Percentiles rank a stretch among this genome's conserved stretches.
Evolutionary conservation across 2,888 invertebrate genomes (phyloP).

Genomic region (Unio pictorum): DNA sequence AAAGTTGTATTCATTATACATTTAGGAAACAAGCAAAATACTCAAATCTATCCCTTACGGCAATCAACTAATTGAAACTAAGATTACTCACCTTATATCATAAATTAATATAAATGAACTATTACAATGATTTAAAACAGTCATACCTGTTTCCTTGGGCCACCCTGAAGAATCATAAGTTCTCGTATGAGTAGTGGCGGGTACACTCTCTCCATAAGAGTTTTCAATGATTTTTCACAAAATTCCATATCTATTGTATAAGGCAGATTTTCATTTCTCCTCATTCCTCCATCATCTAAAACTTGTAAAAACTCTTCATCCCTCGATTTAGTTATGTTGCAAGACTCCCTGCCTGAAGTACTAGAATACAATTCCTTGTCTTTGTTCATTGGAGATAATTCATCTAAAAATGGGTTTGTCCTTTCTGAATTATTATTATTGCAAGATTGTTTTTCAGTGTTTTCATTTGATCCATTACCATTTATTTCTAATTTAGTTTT

Average conservation of each 20-base stretch:
- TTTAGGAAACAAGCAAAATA: too few species aligned
- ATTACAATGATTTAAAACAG: background rate
- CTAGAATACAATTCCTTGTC: too few species aligned
- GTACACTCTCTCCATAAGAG: slow-evolving; percentile 76
- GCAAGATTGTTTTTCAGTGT: background rate
- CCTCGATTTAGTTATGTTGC: background rate
- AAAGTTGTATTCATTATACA: too few species aligned
- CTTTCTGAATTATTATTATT: too few species aligned
- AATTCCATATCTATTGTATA: slow-evolving; percentile 20
- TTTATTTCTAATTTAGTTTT: background rate
- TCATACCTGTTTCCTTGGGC: slow-evolving; percentile 34
- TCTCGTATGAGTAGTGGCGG: slow-evolving; percentile 80
- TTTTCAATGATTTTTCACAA: slow-evolving; percentile 70
- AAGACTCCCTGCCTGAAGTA: background rate
- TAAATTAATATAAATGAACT: too few species aligned
- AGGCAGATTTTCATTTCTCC: background rate
- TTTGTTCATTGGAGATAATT: too few species aligned
- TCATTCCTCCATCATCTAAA: too few species aligned
- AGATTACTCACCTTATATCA: too few species aligned
- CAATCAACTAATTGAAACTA: too few species aligned
- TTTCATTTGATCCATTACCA: background rate
- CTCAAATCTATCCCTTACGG: too few species aligned
- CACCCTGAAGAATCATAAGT: slow-evolving; percentile 77
- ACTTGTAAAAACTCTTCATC: too few species aligned
- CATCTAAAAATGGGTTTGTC: too few species aligned